Percentiles rank a stretch among this genome's conserved stretches.
Evolutionary conservation across 2,888 invertebrate genomes (phyloP).

Genomic region (Ophioninae sp.): DNA sequence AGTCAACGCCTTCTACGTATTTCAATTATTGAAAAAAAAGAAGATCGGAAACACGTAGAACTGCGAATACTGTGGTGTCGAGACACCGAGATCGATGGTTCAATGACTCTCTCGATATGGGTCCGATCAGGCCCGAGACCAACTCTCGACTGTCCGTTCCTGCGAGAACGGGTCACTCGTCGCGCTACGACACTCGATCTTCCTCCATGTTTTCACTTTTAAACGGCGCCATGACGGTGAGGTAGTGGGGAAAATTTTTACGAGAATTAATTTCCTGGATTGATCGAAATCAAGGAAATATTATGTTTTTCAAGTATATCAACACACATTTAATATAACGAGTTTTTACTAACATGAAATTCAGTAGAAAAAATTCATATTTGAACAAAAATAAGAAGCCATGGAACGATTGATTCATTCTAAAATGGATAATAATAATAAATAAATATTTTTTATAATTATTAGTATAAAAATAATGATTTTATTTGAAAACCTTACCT

Average conservation of each 20-base stretch:
- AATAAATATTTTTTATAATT: no score
- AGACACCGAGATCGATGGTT: slow-evolving; percentile 25
- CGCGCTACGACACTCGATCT: slow-evolving; percentile 36
- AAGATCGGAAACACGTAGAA: slow-evolving; percentile 48
- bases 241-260: slow-evolving; percentile 25
- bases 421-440: no score
- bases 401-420: no score
- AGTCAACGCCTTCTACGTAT: slow-evolving; percentile 63
- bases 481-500: no score
- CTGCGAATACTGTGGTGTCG: slow-evolving; percentile 39
- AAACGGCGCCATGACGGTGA: slow-evolving; percentile 27
- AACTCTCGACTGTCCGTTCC: slow-evolving; percentile 68
- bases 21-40: slow-evolving; percentile 36
- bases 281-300: slow-evolving; percentile 5
- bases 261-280: neutral
- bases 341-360: neutral
- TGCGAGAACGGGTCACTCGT: slow-evolving; percentile 23
- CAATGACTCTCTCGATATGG: slow-evolving; percentile 52
- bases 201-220: slow-evolving; percentile 49
- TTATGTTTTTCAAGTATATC: neutral
- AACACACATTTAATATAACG: neutral
- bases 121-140: slow-evolving; percentile 67
- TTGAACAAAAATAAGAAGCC: neutral
- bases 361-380: neutral
- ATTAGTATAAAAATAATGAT: no score